Base-by-base conservation (phyloP, 2,113 vertebrate genomes). In the Eulemur macaco region DNA sequence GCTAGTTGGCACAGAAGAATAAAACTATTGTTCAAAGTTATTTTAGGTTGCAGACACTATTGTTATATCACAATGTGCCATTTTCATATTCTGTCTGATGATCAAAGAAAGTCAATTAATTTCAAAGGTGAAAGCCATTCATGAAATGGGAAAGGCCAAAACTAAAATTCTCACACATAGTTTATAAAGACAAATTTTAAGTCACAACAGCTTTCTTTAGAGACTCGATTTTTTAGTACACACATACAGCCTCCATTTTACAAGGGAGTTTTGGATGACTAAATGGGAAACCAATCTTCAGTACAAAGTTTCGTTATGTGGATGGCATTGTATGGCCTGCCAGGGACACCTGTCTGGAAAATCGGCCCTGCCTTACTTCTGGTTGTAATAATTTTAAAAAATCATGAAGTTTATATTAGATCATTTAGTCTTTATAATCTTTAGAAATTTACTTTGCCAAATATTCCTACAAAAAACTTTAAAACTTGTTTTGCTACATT, bases 1-100 rank as follows among this genome's bases (percentile, higher is more conserved):
- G 34, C 54, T 71, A 68, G 54, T 71, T 78, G 84, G 58, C 81
- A 76, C 54, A 87, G 37, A 84, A 96, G 42, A 74, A 60, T 50
- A 87, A 86, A 71, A 93, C 45, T 66, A 71, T 54, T 64, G 64
- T 91, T 93, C 84, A 60, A 64, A 89, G 87, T 77, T 95, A 86
- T 87, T 95, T 93, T 78, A 63, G 69, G 63, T 37, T 95, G 25
- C 37, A 89, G 84, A 37, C 31, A 73, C 71, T 63, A 81, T 68
- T 92, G 83, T 96, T 66, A 69, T 12, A 81, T 52, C 54, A 68
- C 52, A 39, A 39, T 34, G 64, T 31, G 20, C 56, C 21, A 76
- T 63, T 89, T 89, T 95, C 60, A 63, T 56, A 74, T 73, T 94
- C 76, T 73, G 86, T 45, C 5, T 54, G 47, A 63, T 52, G 64